Conservation (phyloP, 2,888 invertebrate species). For the Chrysopilus asiliformis region DNA sequence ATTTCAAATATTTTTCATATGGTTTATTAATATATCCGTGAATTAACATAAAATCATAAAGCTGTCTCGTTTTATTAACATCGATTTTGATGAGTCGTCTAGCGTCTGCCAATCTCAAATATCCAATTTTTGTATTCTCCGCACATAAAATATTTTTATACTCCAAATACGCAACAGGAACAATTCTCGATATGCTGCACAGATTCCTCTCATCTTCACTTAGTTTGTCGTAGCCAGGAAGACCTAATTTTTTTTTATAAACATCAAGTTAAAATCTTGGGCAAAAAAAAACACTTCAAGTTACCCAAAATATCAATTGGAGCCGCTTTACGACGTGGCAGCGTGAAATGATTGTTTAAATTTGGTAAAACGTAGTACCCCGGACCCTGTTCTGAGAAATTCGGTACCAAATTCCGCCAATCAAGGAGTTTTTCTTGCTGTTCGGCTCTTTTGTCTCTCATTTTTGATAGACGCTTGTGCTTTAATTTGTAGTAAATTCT, state of each 20-base stretch:
- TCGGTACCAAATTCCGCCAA: conserved; percentile 18
- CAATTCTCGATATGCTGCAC: conserved; percentile 59
- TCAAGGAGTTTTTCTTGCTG: conserved; percentile 16
- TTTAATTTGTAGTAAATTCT: conserved; percentile 51
- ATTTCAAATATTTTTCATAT: conserved; percentile 18
- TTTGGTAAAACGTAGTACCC: background rate
- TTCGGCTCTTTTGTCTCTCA: conserved; percentile 20
- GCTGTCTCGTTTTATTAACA: conserved; percentile 81
- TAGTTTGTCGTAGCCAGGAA: conserved; percentile 68
- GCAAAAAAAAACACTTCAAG: conserved; percentile 8
- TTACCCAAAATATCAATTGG: conserved; percentile 31
- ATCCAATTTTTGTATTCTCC: conserved; percentile 64
- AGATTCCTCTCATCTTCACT: conserved; percentile 55
- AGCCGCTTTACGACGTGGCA: conserved; percentile 27
- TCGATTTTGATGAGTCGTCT: conserved; percentile 78
- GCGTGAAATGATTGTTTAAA: conserved; percentile 1
- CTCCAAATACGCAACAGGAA: conserved; percentile 65
- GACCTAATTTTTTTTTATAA: conserved; percentile 39
- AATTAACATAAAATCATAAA: conserved; percentile 62
- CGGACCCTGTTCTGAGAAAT: background rate
- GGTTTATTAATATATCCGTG: conserved; percentile 59
- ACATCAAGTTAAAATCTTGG: conserved; percentile 29
- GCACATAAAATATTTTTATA: conserved; percentile 58
- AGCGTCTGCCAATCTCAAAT: conserved; percentile 66
- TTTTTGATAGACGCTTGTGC: conserved; percentile 33